phyloP scores from a whole-genome alignment of 2,888 invertebrate genomes.

The Hipparchia sbordonii region DNA sequence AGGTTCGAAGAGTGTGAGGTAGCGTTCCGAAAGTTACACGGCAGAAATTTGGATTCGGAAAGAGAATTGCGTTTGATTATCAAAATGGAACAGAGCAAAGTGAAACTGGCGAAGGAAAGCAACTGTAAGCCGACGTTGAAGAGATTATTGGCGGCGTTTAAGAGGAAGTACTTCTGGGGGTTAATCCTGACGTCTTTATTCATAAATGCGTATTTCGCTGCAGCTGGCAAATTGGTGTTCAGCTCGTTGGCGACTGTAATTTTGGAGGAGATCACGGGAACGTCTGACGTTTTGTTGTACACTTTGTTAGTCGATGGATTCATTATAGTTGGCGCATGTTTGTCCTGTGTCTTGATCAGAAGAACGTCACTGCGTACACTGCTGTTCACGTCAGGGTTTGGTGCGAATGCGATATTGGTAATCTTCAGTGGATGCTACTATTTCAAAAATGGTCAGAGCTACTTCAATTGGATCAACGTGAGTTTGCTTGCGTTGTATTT shows the following conservation, averaged over 20 bases:
- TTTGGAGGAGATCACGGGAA: slow-evolving; percentile 23
- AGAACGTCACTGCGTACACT: slow-evolving; percentile 19
- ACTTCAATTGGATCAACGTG: slow-evolving; percentile 23
- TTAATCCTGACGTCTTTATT: not conserved
- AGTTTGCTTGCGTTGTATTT: slow-evolving; percentile 23
- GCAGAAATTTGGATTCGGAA: slow-evolving; percentile 7
- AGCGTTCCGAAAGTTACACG: slow-evolving; percentile 42
- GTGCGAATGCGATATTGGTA: slow-evolving; percentile 14
- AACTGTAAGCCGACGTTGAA: not conserved
- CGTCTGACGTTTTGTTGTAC: slow-evolving; percentile 12
- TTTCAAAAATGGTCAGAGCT: slow-evolving; percentile 3
- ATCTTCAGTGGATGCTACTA: slow-evolving; percentile 12
- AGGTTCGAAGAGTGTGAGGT: slow-evolving; percentile 42
- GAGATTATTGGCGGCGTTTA: not conserved
- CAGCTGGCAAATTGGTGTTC: slow-evolving; percentile 34
- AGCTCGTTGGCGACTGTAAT: slow-evolving; percentile 22
- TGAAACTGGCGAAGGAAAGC: slow-evolving; percentile 7
- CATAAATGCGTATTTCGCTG: slow-evolving; percentile 9
- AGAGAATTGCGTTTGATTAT: slow-evolving; percentile 22
- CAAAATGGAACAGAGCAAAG: slow-evolving; percentile 21
- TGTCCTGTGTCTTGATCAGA: slow-evolving; percentile 20
- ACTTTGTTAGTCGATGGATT: slow-evolving; percentile 22
- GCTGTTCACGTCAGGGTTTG: slow-evolving; percentile 19
- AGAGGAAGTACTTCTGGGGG: slow-evolving; percentile 36
- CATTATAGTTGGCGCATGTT: slow-evolving; percentile 8